Evolutionary conservation across 2,113 vertebrate species (phyloP).

Genomic region (Acanthisitta chloris): DNA sequence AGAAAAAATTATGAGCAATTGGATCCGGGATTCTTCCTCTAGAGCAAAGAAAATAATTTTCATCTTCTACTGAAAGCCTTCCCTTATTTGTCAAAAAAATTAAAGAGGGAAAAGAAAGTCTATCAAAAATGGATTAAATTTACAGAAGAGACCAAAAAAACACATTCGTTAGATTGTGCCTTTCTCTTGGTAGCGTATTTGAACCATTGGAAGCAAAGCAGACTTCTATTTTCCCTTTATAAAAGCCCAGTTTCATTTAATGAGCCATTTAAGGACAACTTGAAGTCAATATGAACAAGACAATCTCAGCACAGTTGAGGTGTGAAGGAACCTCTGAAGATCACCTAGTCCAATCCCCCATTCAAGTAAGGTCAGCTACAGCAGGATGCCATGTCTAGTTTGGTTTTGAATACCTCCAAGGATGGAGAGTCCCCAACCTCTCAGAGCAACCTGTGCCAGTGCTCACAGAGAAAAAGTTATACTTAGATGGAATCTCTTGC

Average conservation of each 20-base stretch:
- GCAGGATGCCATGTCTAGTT: background rate
- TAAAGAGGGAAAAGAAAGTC: background rate
- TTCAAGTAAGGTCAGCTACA: background rate
- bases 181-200: background rate
- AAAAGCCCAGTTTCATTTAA: background rate
- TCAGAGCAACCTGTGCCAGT: background rate
- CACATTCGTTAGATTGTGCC: background rate
- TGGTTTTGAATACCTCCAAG: background rate
- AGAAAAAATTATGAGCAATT: background rate
- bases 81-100: background rate
- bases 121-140: background rate
- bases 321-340: background rate
- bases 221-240: background rate
- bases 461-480: background rate
- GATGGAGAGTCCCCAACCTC: background rate
- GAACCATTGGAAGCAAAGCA: background rate
- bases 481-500: background rate
- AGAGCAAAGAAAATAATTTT: background rate
- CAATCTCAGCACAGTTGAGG: rapidly evolving
- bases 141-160: background rate
- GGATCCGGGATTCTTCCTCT: background rate
- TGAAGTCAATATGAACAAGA: background rate
- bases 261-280: background rate
- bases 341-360: rapidly evolving
- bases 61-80: background rate